phyloP scores from a whole-genome alignment of 37 sponge, comb jelly and placozoan genomes.

The Corticium candelabrum region DNA sequence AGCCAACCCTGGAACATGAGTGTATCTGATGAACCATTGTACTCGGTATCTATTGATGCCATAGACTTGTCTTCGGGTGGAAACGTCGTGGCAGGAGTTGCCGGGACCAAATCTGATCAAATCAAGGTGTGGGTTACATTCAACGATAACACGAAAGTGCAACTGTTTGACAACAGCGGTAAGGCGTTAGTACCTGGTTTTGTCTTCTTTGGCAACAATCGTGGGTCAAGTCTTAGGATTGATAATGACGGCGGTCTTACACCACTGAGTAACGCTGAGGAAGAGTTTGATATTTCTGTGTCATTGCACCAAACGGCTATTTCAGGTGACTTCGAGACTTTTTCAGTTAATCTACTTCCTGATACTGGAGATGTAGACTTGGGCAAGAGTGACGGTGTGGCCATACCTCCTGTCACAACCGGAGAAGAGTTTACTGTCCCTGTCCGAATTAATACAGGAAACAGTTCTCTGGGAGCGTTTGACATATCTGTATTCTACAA shows the following conservation, averaged over 20 bases:
- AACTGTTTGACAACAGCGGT: not conserved
- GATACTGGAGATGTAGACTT: not conserved
- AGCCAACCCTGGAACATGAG: not conserved
- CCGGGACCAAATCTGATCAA: constrained; percentile 12
- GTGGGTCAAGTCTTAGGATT: too few relatives aligned
- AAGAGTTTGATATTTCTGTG: too few relatives aligned
- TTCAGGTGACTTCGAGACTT: too few relatives aligned
- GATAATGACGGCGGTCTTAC: too few relatives aligned
- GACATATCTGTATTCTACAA: not conserved
- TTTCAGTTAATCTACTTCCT: not conserved
- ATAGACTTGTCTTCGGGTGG: constrained; percentile 8
- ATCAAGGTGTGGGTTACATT: constrained; percentile 19
- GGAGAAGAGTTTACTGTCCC: too few relatives aligned
- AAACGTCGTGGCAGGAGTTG: constrained; percentile 23
- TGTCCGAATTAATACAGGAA: not conserved
- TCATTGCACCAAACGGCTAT: too few relatives aligned
- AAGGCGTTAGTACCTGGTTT: too few relatives aligned
- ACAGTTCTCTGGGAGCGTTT: not conserved
- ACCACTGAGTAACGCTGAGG: too few relatives aligned
- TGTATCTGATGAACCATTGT: constrained; percentile 13
- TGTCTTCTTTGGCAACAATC: too few relatives aligned
- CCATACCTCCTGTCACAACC: not conserved
- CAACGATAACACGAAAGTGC: constrained; percentile 19
- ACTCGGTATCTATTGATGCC: constrained; percentile 6
- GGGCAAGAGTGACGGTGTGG: not conserved